Base-by-base conservation (phyloP, 2,888 invertebrate genomes). In the Bugulina stolonifera region DNA sequence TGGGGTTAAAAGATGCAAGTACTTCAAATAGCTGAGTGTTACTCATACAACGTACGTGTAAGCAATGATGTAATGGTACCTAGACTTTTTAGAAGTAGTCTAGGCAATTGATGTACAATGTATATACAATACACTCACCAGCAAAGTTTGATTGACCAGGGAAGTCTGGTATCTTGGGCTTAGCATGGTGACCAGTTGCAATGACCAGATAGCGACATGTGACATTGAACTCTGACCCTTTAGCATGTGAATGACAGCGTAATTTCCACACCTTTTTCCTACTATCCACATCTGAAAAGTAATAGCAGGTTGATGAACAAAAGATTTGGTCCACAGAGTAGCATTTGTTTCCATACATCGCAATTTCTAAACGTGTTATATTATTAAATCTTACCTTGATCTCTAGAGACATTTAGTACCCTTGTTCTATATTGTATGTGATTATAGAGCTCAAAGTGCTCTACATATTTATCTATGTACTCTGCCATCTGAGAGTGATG, bases 151-250 rank as follows among this genome's bases (percentile, higher is more conserved):
- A 79, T 73, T 79, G 78, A 23, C 82, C 82, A 23, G 76, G 75
- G 73, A 82, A 81, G 23, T 76, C 75, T 0, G 80, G 76, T 64
- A 72, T 73, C 23, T 72, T 78, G 22, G 82, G 81, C 74, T 77
- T 79, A 25, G 80, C 79, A 75, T 82, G 82, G 73, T 82, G 82
- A 3, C 82, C 82, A 35, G 80, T 78, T 69, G 81, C 80, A 73
- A 82, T 76, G 55, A 80, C 80, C 58, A 70, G 52, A 52, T 43
- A 54, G 27, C 32, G 29, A 29, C 70, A 70, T 3, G 35, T 10
- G 5, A 32, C 5, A 3, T n/a, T 14, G 23, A 70, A 54, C 52
- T 70, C 54, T 5, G 70, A 29, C 10, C 23, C 35, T 14, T 5
- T 14, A 32, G 64, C 64, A 10, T 10, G 10, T 34, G 64, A 64